phyloP scores from a whole-genome alignment of 2,113 vertebrate species.

The Marmota flaviventris region DNA sequence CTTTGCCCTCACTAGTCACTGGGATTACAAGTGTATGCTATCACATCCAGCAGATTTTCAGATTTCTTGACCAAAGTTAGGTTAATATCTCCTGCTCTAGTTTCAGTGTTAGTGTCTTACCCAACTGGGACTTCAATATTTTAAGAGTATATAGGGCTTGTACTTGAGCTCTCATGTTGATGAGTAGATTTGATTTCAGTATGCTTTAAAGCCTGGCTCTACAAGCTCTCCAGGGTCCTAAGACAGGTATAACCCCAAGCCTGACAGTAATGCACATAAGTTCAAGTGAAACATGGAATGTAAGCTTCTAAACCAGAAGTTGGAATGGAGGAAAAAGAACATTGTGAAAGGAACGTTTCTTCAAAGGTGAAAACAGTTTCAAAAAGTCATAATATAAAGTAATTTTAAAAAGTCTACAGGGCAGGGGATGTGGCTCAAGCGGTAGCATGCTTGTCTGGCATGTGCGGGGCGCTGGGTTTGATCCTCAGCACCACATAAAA shows the following conservation, averaged over 20 bases:
- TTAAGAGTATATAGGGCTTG: neutral
- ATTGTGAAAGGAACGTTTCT: conserved; percentile 45
- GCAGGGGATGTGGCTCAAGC: too few relatives aligned
- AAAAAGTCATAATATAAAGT: conserved; percentile 44
- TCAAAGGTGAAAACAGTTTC: conserved; percentile 56
- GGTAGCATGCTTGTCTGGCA: too few relatives aligned
- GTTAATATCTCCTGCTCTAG: conserved; percentile 23
- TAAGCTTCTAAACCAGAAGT: conserved; percentile 47
- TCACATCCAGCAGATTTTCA: neutral
- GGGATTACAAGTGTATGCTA: too few relatives aligned
- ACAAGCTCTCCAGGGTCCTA: conserved; percentile 62
- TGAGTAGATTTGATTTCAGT: conserved; percentile 57
- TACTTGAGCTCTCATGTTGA: conserved; percentile 47
- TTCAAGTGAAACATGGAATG: conserved; percentile 30
- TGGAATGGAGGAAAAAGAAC: conserved; percentile 34
- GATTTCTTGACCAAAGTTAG: conserved; percentile 58
- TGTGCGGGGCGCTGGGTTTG: too few relatives aligned
- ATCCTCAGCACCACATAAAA: too few relatives aligned
- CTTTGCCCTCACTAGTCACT: too few relatives aligned
- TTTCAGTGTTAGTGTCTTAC: conserved; percentile 50
- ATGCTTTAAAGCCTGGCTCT: conserved; percentile 41
- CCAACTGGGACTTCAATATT: conserved; percentile 41
- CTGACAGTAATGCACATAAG: neutral
- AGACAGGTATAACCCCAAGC: conserved; percentile 78
- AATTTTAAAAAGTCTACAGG: conserved; percentile 12